Base-by-base conservation (phyloP, 2,888 invertebrate species). In the Clepsis dumicolana region DNA sequence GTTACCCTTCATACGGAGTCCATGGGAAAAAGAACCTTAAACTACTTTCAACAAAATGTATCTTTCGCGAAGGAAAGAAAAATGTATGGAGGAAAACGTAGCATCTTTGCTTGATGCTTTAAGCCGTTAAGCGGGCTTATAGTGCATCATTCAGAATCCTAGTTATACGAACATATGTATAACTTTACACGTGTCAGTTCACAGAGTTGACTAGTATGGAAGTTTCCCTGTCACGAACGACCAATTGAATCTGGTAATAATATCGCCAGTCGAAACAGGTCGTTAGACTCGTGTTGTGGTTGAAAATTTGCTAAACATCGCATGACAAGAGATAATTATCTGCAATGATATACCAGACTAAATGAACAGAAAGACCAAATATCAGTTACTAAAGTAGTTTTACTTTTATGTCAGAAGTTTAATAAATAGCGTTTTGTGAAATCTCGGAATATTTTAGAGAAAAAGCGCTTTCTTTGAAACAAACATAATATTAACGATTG, bases 211-310 rank as follows among this genome's bases (percentile, higher is more conserved):
- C 38, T 59, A 48, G 56, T 63, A 52, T 63, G 41, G 57, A 48
- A 56, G 61, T 68, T 68, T 59, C 63, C 59, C 68, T 59, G 59
- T 64, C 68, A 68, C 59, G 63, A 64, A 50, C 68, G 68, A 52
- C 57, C 68, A 68, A 68, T 68, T 64, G 68, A 68, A 59, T 8
- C 53, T 64, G 48, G 29, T 64, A 68, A 68, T 68, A 64, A 67
- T 50, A 32, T 68, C 25, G 59, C 41, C 57, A 57, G 50, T 38
- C 56, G 32, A 64, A 68, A 68, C 63, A 68, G 64, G 59, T 59
- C 68, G 32, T 63, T 59, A 52, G 10, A 68, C 50, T 57, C 48
- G 21, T 18, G 38, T 14, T 12, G 35, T 21, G 27, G 27, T 57
- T 59, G 57, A 52, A 56, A 68, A 68, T 59, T 64, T 50, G 48